These are phyloP conservation scores for Galleria mellonella DNA, from an alignment of 1,140 invertebrate genomes.

Conservation along the genomic window DNA sequence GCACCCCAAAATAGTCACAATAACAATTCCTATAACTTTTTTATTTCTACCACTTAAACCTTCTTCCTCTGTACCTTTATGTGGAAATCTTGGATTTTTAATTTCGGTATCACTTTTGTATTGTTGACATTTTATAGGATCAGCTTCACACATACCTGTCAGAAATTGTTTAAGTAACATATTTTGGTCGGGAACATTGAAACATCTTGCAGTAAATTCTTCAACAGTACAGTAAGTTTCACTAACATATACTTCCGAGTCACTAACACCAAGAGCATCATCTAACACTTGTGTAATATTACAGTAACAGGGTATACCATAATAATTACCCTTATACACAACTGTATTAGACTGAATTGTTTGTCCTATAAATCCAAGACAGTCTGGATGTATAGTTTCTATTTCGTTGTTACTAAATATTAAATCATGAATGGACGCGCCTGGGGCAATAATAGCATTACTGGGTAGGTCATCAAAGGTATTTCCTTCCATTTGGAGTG, in stretches of 20 bases:
- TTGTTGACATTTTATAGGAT: conserved; percentile 67
- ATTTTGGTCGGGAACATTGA: conserved; percentile 77
- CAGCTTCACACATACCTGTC: conserved; percentile 74
- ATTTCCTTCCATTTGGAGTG: conserved; percentile 78
- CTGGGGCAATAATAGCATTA: conserved; percentile 71
- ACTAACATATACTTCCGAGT: conserved; percentile 64
- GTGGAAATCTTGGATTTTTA: conserved; percentile 62
- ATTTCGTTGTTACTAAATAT: conserved; percentile 79
- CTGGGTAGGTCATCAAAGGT: conserved; percentile 75
- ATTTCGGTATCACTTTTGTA: conserved; percentile 59
- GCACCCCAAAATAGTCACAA: conserved; percentile 50
- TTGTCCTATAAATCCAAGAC: conserved; percentile 75
- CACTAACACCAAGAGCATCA: conserved; percentile 55
- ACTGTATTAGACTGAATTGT: conserved; percentile 62
- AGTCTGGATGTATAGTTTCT: conserved; percentile 64
- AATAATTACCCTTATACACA: conserved; percentile 77
- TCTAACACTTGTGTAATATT: conserved; percentile 75
- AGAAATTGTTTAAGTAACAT: conserved; percentile 79
- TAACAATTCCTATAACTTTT: conserved; percentile 59
- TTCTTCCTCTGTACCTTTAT: conserved; percentile 43
- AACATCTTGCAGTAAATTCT: conserved; percentile 76
- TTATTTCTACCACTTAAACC: conserved; percentile 40
- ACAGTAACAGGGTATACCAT: conserved; percentile 78
- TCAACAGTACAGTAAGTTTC: conserved; percentile 80
- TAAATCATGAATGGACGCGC: conserved; percentile 69